These are phyloP conservation scores for Heterochromis multidens DNA, from an alignment of 2,113 vertebrate species.

Conservation along the genomic window DNA sequence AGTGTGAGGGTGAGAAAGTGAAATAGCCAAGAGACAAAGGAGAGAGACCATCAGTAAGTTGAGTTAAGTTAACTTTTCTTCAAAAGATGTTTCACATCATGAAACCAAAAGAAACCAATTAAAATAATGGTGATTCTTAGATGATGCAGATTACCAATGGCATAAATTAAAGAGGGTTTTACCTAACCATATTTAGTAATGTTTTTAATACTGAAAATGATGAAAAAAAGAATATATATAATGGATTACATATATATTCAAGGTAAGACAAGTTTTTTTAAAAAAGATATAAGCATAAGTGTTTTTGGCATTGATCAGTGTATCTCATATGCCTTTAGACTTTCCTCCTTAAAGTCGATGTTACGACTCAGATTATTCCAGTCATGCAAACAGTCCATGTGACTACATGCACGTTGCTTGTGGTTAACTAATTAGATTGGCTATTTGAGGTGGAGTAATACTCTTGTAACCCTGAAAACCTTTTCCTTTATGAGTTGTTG, in stretches of 20 bases:
- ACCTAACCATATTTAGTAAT: background rate
- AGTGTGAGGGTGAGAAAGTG: background rate
- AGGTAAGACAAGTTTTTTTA: background rate
- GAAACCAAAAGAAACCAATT: background rate
- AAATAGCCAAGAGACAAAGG: background rate
- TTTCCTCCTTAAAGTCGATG: background rate
- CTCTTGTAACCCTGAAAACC: background rate
- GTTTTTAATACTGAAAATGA: background rate
- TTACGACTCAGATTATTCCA: background rate
- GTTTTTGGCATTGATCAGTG: no score
- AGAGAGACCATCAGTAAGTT: background rate
- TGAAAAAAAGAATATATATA: background rate
- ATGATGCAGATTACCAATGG: background rate
- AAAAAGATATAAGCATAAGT: background rate
- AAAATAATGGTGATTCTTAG: background rate
- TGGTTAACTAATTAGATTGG: background rate
- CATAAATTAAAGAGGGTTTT: background rate
- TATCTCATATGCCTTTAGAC: background rate
- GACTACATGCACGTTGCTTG: background rate
- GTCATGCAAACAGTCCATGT: background rate
- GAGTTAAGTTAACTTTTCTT: background rate
- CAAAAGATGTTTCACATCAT: background rate
- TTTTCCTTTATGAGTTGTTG: background rate
- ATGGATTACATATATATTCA: background rate
- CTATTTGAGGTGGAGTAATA: fast-evolving